Base-by-base conservation (phyloP, 1,140 invertebrate genomes). In the Danaus melanippus region DNA sequence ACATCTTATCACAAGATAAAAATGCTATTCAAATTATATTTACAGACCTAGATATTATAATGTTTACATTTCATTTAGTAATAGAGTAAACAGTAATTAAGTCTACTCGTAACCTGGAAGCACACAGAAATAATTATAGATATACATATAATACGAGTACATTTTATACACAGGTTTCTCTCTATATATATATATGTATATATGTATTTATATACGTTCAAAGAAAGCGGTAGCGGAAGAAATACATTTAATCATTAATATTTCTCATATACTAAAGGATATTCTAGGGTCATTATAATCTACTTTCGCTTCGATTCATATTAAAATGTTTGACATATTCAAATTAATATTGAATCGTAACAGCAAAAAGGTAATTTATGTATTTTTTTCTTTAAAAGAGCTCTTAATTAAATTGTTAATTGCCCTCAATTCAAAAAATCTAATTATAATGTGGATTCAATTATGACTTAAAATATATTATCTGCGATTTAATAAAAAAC, bases 11-110 rank as follows among this genome's bases (percentile, higher is more conserved):
- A 58, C 42, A 56, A 66, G 63, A 68, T 71, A 71, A 66, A 71
- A 71, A 71, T 69, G 69, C 69, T 71, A 71, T 56, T 66, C 45
- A 53, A 45, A 45, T 62, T 62, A 55, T 71, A 71, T 71, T 67
- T 70, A 70, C 68, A 70, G 21, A 49, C 21, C 48, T 51, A 52
- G 9, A 48, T 42, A 48, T 42, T 49, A 61, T 50, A 10, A 44
- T 53, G 53, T 61, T 48, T 53, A 60, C 50, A 53, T 11, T 51
- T 50, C 39, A 43, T 17, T 40, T 54, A 58, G 10, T 48, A 50
- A 53, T 53, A 41, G 49, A 59, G 47, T 57, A 50, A 15, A 17
- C 52, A 58, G 53, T 53, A 59, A 59, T 69, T 70, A 66, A 46
- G 7, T 51, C 67, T 67, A 72, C 50, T 60, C 53, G 61, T 66